These are phyloP conservation scores for Labeo rohita DNA, from an alignment of 2,113 vertebrate genomes.

Conservation along the genomic window DNA sequence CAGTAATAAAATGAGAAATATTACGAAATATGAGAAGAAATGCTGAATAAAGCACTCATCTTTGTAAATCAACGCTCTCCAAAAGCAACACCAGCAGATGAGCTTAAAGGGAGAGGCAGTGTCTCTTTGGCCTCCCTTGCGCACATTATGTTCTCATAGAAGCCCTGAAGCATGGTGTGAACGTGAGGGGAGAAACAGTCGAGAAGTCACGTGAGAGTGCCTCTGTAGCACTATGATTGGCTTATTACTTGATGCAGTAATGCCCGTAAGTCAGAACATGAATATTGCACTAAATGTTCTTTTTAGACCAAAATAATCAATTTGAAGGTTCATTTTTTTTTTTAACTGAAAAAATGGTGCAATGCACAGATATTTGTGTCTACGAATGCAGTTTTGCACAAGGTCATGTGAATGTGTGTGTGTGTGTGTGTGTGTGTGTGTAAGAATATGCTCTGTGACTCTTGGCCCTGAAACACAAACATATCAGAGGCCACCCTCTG, in stretches of 20 bases:
- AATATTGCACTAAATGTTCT: background rate
- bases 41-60: background rate
- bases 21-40: background rate
- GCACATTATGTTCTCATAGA: background rate
- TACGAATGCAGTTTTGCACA: background rate
- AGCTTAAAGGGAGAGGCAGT: background rate
- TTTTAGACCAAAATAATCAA: background rate
- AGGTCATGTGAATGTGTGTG: constrained; percentile 46
- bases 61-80: background rate
- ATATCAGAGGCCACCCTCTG: constrained; percentile 60
- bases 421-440: constrained; percentile 23
- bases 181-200: background rate
- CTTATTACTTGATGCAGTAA: background rate
- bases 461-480: constrained; percentile 53
- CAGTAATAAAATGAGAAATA: background rate
- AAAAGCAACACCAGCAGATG: constrained; percentile 14
- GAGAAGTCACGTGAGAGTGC: background rate
- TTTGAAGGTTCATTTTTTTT: background rate
- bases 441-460: constrained; percentile 48
- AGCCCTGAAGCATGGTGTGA: background rate
- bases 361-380: background rate
- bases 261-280: background rate
- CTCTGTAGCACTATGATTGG: background rate
- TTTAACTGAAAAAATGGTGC: background rate
- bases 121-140: background rate